Evolutionary conservation across 2,113 vertebrate species (phyloP), one percentile per base, ranked within the genome.

Genomic region (Barnardius zonarius): DNA sequence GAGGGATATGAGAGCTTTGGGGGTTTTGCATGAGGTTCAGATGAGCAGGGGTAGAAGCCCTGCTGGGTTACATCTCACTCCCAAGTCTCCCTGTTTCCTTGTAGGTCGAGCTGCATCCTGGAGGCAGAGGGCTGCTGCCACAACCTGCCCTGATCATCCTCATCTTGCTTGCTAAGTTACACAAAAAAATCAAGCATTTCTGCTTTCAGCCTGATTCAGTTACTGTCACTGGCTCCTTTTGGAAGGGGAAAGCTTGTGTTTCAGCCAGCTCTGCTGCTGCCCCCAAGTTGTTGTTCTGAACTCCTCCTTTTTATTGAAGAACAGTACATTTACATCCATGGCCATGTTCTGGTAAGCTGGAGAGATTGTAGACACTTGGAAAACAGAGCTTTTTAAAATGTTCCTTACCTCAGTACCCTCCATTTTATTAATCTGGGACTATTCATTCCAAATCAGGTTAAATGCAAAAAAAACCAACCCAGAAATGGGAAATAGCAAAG

Each of bases 41-140:
- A 52, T 37, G 39, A 51, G 51, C 0, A 0, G 11, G 11, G 14
- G 5, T 35, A 35, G 73, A 49, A 83, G 23, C 28, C 39, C 23
- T 48, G 43, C 33, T 55, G 63, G 49, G 18, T 46, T 86, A 33
- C 10, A 70, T 88, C 64, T 52, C 14, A 12, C n/a, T 88, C 85
- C 33, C 54, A 69, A 0, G 52, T 9, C 37, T 57, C 75, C 3
- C 7, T 1, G 2, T 20, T 73, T 46, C 13, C 31, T 64, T 79
- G 75, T 19, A 92, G 2, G 0, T 7, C 80, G 79, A 90, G 79
- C 67, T 54, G 35, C 49, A 23, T 39, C 63, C n/a, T n/a, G n/a
- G 48, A 90, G 67, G 39, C 78, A 76, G 25, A 78, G 44, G 20
- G 28, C 28, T 68, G n/a, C 52, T 3, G 4, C 24, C 1, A 3